Conservation (phyloP, 1,140 invertebrate species). For the Stegodyphus dumicola region DNA sequence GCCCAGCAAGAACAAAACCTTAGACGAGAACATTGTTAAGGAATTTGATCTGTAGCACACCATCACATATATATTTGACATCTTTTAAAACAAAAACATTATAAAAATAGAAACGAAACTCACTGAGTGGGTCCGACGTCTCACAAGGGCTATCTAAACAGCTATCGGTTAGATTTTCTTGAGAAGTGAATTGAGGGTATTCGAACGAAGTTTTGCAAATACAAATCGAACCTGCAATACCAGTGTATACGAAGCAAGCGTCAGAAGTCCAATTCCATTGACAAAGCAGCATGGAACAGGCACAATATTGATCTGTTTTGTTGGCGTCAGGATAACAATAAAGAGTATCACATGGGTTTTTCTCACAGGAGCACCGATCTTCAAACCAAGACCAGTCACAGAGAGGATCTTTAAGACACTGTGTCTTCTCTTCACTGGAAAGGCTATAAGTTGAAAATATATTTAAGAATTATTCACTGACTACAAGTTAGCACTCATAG, state of each 20-base stretch:
- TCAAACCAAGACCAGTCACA: constrained; percentile 45
- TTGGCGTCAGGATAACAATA: constrained; percentile 40
- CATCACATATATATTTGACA: too few relatives aligned
- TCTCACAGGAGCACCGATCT: constrained; percentile 25
- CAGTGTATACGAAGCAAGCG: not conserved
- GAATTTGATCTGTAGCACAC: too few relatives aligned
- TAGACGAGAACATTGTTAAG: too few relatives aligned
- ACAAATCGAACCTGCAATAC: not conserved
- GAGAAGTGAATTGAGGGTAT: not conserved
- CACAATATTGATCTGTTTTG: constrained; percentile 23
- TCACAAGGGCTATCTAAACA: too few relatives aligned
- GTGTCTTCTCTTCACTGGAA: not conserved
- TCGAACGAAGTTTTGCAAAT: not conserved
- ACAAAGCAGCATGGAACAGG: constrained; percentile 48
- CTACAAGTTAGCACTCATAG: too few relatives aligned
- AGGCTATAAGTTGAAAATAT: constrained; percentile 2
- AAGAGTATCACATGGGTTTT: constrained; percentile 26
- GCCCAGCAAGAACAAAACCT: too few relatives aligned
- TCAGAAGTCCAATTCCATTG: constrained; percentile 24
- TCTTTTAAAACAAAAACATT: too few relatives aligned
- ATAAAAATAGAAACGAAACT: too few relatives aligned
- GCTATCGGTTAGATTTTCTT: too few relatives aligned
- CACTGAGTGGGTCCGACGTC: too few relatives aligned
- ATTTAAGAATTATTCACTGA: too few relatives aligned
- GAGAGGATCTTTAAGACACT: constrained; percentile 34